Evolutionary conservation across 2,888 invertebrate genomes (phyloP).

Genomic region (Stenodema calcarata): DNA sequence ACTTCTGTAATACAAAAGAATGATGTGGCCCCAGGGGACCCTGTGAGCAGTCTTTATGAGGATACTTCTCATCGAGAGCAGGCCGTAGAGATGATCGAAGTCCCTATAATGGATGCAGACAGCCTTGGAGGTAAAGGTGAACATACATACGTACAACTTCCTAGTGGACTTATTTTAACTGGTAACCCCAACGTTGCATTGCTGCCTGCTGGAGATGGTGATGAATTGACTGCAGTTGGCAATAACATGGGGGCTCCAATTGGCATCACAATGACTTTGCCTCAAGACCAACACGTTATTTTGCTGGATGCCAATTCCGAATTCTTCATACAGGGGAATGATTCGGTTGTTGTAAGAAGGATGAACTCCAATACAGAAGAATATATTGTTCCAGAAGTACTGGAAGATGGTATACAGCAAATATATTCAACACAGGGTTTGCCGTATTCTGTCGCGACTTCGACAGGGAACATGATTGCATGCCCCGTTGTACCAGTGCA

Average conservation of each 20-base stretch:
- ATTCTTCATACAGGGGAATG: constrained; percentile 53
- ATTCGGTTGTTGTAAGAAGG: constrained; percentile 41
- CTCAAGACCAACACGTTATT: constrained; percentile 55
- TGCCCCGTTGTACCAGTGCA: constrained; percentile 38
- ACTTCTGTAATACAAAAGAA: constrained; percentile 14
- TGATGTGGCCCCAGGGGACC: neutral
- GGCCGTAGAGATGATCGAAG: constrained; percentile 54
- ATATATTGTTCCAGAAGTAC: constrained; percentile 57
- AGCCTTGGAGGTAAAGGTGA: neutral
- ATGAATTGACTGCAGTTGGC: constrained; percentile 66
- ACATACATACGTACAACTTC: constrained; percentile 54
- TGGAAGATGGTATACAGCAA: constrained; percentile 52
- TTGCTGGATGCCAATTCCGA: constrained; percentile 55
- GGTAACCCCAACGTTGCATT: constrained; percentile 57
- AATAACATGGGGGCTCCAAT: constrained; percentile 67
- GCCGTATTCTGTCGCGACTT: constrained; percentile 22
- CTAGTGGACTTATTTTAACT: constrained; percentile 56
- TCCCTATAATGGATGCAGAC: constrained; percentile 54
- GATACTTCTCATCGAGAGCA: constrained; percentile 13
- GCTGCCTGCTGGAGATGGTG: constrained; percentile 66
- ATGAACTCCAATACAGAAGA: constrained; percentile 42
- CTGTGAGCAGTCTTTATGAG: neutral
- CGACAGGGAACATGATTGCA: constrained; percentile 31
- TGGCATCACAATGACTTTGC: constrained; percentile 54
- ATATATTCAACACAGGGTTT: constrained; percentile 49